Conservation (phyloP, 2,797 vertebrate genomes). For the Dipus sagitta region DNA sequence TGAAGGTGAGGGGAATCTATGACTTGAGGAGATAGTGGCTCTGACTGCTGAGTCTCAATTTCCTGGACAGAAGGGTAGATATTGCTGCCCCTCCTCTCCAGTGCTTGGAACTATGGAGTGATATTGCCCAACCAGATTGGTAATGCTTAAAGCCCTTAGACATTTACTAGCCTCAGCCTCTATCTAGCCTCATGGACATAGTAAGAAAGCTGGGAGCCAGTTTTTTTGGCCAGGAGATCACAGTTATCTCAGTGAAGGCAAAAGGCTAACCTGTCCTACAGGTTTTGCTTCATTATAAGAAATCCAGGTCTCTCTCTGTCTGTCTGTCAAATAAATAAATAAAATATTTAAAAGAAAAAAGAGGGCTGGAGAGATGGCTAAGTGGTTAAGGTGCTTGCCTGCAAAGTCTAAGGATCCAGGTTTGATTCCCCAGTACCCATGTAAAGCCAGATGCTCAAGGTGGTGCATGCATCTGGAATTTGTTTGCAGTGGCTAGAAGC, state of each 20-base stretch:
- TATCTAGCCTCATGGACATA: background rate
- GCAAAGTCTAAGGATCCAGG: too few relatives aligned
- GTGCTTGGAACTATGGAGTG: conserved; percentile 13
- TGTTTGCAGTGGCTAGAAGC: too few relatives aligned
- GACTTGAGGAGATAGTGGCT: background rate
- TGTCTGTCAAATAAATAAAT: too few relatives aligned
- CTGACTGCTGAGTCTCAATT: background rate
- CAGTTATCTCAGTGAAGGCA: background rate
- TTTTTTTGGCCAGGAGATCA: background rate
- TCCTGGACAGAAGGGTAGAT: background rate
- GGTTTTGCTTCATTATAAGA: conserved; percentile 22
- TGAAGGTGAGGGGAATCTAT: conserved; percentile 89
- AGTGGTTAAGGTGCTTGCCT: too few relatives aligned
- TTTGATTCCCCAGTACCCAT: too few relatives aligned
- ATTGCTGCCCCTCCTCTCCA: background rate
- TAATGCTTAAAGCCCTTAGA: background rate
- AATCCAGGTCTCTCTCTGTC: background rate
- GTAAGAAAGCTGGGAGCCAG: background rate
- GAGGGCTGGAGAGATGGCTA: too few relatives aligned
- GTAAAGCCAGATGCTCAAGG: too few relatives aligned
- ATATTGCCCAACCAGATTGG: background rate
- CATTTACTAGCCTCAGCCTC: background rate
- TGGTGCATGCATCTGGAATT: too few relatives aligned
- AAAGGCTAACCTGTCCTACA: background rate
- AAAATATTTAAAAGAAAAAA: too few relatives aligned